Conservation (phyloP, 2,888 invertebrate species). For the Mesorhabditis sp. region DNA sequence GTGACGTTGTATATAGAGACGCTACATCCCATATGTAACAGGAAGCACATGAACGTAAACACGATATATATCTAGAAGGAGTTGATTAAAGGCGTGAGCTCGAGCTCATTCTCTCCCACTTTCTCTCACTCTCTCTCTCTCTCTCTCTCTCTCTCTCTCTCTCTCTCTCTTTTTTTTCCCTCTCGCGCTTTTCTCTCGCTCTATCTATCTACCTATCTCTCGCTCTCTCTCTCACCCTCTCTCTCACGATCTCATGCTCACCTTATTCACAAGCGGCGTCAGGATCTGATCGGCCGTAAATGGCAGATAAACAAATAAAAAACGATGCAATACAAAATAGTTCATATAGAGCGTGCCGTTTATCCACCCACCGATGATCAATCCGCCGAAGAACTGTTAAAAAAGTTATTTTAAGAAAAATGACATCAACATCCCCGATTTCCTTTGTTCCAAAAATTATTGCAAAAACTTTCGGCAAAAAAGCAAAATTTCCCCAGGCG, state of each 20-base stretch:
- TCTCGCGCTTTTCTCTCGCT: too few relatives aligned
- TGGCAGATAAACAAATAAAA: background rate
- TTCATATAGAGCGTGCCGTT: background rate
- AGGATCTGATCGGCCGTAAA: constrained; percentile 1
- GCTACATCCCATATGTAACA: background rate
- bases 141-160: too few relatives aligned
- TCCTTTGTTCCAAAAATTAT: too few relatives aligned
- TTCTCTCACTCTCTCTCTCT: too few relatives aligned
- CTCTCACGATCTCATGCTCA: background rate
- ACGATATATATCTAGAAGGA: background rate
- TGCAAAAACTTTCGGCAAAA: too few relatives aligned
- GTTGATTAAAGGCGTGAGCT: too few relatives aligned
- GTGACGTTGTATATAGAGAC: background rate
- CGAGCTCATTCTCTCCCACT: too few relatives aligned
- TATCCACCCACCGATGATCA: background rate
- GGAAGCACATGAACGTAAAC: background rate
- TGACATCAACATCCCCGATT: too few relatives aligned
- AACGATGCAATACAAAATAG: background rate
- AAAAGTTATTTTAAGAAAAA: background rate
- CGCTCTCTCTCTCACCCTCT: too few relatives aligned
- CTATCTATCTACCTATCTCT: too few relatives aligned
- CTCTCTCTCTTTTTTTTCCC: too few relatives aligned
- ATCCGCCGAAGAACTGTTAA: background rate
- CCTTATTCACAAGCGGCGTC: background rate
- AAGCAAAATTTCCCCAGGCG: background rate